Base-by-base conservation (phyloP, 2,888 invertebrate genomes). In the Euclidia mi region DNA sequence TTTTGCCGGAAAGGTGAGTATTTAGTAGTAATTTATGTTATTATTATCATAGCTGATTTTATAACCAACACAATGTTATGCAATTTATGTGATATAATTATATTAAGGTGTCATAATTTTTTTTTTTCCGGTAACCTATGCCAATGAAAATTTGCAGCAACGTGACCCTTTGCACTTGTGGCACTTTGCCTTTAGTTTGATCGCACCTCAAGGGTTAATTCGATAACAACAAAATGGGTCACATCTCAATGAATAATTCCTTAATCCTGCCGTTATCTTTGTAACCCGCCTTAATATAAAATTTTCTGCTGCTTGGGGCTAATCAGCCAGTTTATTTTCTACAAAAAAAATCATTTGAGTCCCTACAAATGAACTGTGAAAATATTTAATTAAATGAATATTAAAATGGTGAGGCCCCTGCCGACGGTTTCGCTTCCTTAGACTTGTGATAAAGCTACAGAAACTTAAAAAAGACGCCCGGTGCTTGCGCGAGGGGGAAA, bases 381-480 rank as follows among this genome's bases (percentile, higher is more conserved):
- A 56, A 17, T 37, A 28, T 53, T 38, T 58, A 44, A 62, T 65
- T 65, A 11, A 64, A 48, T 59, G 15, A 56, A 53, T 66, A 56
- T 43, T 48, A 48, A 50, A 50, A 37, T 15, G 35, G 28, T 15
- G 17, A 35, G 10, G 32, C 25, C 48, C 7, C 17, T 11, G 29
- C 14, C 2, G 15, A 42, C 29, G 28, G 41, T 29, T 42, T 9
- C 28, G 10, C 15, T 15, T 29, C 29, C 25, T 2, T 15, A 20
- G 12, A 20, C 20, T 40, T 40, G 40, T 40, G 40, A 40, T 40
- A 20, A 40, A 40, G 40, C 20, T 40, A 7, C 6, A 12, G 11
- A 20, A 40, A 40, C 20, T 20, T 40, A n/a, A 20, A 20, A 40
- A 20, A 2, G 40, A 40, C 20, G 11, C 1, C 11, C 12, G 11